These are phyloP conservation scores for Onychostruthus taczanowskii DNA, from an alignment of 2,113 vertebrate genomes.

Conservation along the genomic window DNA sequence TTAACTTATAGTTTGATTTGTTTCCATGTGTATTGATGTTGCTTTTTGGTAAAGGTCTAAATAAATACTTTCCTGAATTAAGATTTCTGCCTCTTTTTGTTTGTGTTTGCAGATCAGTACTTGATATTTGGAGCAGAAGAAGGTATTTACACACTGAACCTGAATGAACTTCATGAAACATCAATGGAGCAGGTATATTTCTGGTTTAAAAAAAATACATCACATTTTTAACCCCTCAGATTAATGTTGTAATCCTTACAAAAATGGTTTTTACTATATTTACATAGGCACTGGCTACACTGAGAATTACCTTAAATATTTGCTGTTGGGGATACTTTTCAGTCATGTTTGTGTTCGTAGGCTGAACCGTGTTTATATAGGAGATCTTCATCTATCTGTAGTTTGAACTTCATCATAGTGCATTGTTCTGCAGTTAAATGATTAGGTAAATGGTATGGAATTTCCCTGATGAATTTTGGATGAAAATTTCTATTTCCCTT, in stretches of 20 bases:
- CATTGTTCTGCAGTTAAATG: neutral
- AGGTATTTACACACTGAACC: slow-evolving; percentile 97
- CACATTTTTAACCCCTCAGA: neutral
- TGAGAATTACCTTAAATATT: neutral
- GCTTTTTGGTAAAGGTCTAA: neutral
- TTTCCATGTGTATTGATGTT: neutral
- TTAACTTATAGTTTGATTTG: neutral
- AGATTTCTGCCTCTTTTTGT: neutral
- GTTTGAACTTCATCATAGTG: neutral
- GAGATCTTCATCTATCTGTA: neutral
- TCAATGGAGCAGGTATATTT: slow-evolving; percentile 93
- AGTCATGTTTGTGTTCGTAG: neutral
- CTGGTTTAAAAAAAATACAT: neutral
- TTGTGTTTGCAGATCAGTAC: slow-evolving; percentile 88
- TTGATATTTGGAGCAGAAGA: slow-evolving; percentile 98
- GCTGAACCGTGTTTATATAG: neutral
- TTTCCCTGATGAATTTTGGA: neutral
- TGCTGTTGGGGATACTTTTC: neutral
- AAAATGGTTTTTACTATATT: neutral
- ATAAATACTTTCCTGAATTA: neutral
- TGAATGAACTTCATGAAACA: slow-evolving; percentile 97
- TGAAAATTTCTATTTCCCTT: neutral
- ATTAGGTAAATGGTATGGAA: neutral
- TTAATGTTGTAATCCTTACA: neutral
- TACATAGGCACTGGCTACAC: neutral